A percentile compares a stretch with the other conserved stretches of the same genome.
These are phyloP conservation scores for Catharus ustulatus DNA, from an alignment of 2,797 vertebrate species.

Conservation along the genomic window DNA sequence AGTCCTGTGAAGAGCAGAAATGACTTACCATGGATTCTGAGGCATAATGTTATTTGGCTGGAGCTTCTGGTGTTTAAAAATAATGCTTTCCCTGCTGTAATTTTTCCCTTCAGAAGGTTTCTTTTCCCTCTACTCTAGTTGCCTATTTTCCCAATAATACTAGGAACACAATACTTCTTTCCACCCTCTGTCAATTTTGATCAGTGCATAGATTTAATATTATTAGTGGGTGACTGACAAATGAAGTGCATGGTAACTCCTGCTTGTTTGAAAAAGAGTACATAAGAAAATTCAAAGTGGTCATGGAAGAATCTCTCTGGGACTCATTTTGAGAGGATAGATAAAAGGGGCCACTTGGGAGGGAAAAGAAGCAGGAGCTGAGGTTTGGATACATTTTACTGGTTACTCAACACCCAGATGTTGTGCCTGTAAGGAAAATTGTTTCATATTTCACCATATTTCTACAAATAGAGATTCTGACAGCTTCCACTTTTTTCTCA, in stretches of 20 bases:
- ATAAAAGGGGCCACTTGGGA: not conserved
- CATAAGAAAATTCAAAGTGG: not conserved
- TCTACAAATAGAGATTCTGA: not conserved
- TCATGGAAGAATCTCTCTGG: not conserved
- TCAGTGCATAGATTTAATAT: not conserved
- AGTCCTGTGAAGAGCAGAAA: not conserved
- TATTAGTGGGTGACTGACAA: not conserved
- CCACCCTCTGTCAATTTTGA: not conserved
- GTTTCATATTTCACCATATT: not conserved
- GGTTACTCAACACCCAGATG: slow-evolving; percentile 1
- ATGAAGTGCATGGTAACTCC: not conserved
- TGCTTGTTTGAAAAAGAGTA: not conserved
- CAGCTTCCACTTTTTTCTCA: not conserved
- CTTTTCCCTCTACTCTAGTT: not conserved
- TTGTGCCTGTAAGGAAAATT: not conserved
- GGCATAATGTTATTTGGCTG: slow-evolving; percentile 22
- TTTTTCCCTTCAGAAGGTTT: not conserved
- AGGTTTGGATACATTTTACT: not conserved
- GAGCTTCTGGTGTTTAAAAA: slow-evolving; percentile 32
- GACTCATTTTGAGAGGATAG: not conserved
- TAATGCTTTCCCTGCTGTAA: slow-evolving; percentile 17
- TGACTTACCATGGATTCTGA: not conserved
- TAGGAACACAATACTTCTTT: not conserved
- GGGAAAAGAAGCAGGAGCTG: not conserved
- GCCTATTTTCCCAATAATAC: not conserved